These are phyloP conservation scores for Apoderus coryli DNA, from an alignment of 2,888 invertebrate species.

Conservation along the genomic window DNA sequence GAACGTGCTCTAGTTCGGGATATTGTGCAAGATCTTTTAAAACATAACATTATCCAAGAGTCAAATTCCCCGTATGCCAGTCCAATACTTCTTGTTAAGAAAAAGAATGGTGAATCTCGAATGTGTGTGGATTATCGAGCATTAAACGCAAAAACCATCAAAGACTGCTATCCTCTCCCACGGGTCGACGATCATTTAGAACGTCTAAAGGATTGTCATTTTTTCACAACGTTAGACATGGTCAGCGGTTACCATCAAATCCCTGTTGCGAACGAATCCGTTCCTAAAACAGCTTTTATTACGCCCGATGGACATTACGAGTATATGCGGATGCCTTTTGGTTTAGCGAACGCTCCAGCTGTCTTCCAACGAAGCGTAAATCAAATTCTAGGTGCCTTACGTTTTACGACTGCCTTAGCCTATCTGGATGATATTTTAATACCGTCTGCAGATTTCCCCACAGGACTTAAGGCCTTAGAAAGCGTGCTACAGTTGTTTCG, in stretches of 20 bases:
- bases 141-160: conserved; percentile 13
- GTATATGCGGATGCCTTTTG: too few species aligned
- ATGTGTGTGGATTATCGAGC: conserved; percentile 15
- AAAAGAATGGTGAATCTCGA: conserved; percentile 13
- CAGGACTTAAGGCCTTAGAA: too few species aligned
- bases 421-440: too few species aligned
- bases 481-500: too few species aligned
- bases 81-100: conserved; percentile 13
- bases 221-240: conserved; percentile 19
- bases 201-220: too few species aligned
- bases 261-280: conserved; percentile 17
- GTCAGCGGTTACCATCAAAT: conserved; percentile 21
- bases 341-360: conserved; percentile 23
- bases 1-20: conserved; percentile 14
- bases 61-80: conserved; percentile 12
- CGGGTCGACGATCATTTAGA: too few species aligned
- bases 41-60: conserved; percentile 10
- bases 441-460: too few species aligned
- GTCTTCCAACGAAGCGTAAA: too few species aligned
- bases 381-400: too few species aligned
- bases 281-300: conserved; percentile 23
- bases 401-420: too few species aligned
- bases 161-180: too few species aligned
- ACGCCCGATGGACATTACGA: too few species aligned
- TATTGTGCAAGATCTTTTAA: conserved; percentile 10